These are phyloP conservation scores for Danionella cerebrum DNA, from an alignment of 2,113 vertebrate species.

Conservation along the genomic window DNA sequence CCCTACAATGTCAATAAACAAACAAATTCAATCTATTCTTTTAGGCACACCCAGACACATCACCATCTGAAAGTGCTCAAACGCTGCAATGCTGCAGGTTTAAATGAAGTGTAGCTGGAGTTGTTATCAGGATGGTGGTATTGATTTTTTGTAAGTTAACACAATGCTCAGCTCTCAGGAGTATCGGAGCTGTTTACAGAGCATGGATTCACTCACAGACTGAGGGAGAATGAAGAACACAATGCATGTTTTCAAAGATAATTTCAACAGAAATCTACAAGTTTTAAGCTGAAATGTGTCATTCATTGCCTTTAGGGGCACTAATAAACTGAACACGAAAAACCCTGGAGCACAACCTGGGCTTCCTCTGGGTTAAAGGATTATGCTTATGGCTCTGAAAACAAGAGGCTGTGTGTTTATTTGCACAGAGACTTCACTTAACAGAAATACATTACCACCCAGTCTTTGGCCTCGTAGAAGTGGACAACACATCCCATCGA, in stretches of 20 bases:
- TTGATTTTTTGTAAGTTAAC: background rate
- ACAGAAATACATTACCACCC: too few species aligned
- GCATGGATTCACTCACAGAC: too few species aligned
- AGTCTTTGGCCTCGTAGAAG: too few species aligned
- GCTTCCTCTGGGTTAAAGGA: background rate
- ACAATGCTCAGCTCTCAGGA: background rate
- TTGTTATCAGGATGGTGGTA: background rate
- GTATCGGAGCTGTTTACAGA: background rate
- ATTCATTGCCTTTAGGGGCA: background rate
- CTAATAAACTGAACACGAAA: background rate
- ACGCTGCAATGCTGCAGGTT: background rate
- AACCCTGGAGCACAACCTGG: background rate
- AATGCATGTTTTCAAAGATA: background rate
- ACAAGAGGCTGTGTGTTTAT: too few species aligned
- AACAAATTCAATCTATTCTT: too few species aligned
- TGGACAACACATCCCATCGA: too few species aligned
- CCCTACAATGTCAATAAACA: too few species aligned
- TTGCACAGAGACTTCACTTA: too few species aligned
- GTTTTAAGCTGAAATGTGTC: background rate
- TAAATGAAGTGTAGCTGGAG: constrained; percentile 1
- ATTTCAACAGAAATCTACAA: background rate
- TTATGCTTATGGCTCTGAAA: background rate
- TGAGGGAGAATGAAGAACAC: background rate
- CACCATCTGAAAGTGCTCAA: background rate
- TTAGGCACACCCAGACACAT: too few species aligned